Evolutionary conservation across 2,797 vertebrate genomes (phyloP).

Genomic region (Chelidonichthys spinosus): DNA sequence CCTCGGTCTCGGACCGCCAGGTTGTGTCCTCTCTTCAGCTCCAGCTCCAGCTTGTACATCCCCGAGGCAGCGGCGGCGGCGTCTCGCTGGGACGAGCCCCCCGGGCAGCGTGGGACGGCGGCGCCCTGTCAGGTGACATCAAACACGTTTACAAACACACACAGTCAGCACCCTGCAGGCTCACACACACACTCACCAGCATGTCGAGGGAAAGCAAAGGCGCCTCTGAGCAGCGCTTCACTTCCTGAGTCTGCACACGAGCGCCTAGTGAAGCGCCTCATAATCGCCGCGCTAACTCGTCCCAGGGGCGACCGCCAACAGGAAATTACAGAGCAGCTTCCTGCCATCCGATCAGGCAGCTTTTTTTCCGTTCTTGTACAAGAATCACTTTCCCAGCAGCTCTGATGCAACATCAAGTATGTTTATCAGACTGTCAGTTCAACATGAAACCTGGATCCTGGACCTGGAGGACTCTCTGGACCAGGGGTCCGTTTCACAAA

Average conservation of each 20-base stretch:
- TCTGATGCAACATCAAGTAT: neutral
- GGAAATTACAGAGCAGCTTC: constrained; percentile 69
- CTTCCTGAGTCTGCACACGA: neutral
- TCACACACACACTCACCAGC: neutral
- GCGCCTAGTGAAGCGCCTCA: neutral
- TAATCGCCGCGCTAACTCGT: neutral
- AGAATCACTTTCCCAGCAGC: neutral
- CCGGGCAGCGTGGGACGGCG: constrained; percentile 60
- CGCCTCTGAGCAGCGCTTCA: no score
- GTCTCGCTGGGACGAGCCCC: constrained; percentile 75
- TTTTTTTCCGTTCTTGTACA: constrained; percentile 15
- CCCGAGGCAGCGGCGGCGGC: constrained; percentile 64
- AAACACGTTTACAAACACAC: neutral
- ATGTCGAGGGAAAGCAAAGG: no score
- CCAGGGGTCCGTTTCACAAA: no score
- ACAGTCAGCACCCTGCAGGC: neutral
- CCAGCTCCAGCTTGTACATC: constrained; percentile 91
- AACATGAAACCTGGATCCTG: no score
- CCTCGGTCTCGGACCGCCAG: constrained; percentile 92
- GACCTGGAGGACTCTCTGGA: no score
- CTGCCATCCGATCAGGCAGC: constrained; percentile 4
- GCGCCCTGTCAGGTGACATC: constrained; percentile 73
- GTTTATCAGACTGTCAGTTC: no score
- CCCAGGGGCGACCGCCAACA: constrained; percentile 44
- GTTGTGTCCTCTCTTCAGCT: constrained; percentile 89